Percentiles rank a stretch among this genome's conserved stretches.
Evolutionary conservation across 2,888 invertebrate species (phyloP).

Genomic region (Monopis laevigella): DNA sequence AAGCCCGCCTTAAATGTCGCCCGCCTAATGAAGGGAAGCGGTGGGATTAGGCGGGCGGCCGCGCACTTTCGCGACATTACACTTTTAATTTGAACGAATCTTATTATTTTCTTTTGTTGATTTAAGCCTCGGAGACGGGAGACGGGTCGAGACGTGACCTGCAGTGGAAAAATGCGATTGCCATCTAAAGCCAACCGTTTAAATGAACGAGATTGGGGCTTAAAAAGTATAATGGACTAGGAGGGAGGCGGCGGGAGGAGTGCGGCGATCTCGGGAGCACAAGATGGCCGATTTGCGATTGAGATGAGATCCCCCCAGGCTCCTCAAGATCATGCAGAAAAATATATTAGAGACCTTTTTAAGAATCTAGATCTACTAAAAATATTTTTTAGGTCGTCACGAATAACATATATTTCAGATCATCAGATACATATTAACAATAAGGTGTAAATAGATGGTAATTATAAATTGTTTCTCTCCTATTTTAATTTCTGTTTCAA

Average conservation of each 20-base stretch:
- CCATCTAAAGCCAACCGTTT: conserved; percentile 76
- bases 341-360: conserved; percentile 41
- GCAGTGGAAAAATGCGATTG: conserved; percentile 77
- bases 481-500: too few relatives aligned
- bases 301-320: conserved; percentile 53
- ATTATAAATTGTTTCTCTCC: too few relatives aligned
- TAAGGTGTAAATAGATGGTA: too few relatives aligned
- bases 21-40: conserved; percentile 57
- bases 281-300: conserved; percentile 69
- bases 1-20: conserved; percentile 34
- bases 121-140: conserved; percentile 70
- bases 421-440: too few relatives aligned
- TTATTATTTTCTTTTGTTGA: conserved; percentile 76
- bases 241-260: conserved; percentile 34
- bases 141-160: conserved; percentile 73
- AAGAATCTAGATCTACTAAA: background rate
- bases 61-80: conserved; percentile 67
- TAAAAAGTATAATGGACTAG: conserved; percentile 76
- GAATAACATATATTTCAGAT: too few relatives aligned
- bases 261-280: conserved; percentile 54
- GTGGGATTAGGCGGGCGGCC: conserved; percentile 42
- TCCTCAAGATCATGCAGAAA: conserved; percentile 56
- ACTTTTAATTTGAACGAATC: conserved; percentile 80
- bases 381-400: too few relatives aligned
- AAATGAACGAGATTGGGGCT: conserved; percentile 77